Evolutionary conservation across 2,113 vertebrate species (phyloP), one percentile per base, ranked within the genome.

Genomic region (Campylomormyrus numenius): DNA sequence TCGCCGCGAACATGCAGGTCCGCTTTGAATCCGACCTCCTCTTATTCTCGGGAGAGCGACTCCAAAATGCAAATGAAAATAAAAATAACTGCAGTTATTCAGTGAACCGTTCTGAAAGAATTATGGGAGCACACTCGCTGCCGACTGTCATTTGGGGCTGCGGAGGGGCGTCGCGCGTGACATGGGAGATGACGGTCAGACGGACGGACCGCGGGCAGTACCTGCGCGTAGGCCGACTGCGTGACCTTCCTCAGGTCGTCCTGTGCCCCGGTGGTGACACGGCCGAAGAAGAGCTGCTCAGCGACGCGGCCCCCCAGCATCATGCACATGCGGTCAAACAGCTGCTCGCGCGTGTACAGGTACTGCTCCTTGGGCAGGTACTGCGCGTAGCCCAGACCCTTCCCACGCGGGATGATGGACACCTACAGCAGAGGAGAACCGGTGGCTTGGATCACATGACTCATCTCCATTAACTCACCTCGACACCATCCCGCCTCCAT

Each of bases 191-290:
- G 53, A 5, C 19, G 53, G 19, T 21, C 53, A 21, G 21, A 19
- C 46, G 15, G 31, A 1, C 35, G 5, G 19, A 42, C 3, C 0
- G 31, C 3, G 15, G 0, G 35, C 27, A 31, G 85, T 90, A 95
- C 96, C 96, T 95, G 95, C 17, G 95, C 93, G 0, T 95, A 95
- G 10, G 95, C 93, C 0, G 93, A 95, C 92, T 95, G 95, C 0
- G 95, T 95, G 90, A 95, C 94, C 87, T 94, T 95, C 91, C 91
- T 93, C 70, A 95, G 91, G 91, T 95, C 95, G 0, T 95, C 95
- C 87, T 95, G 95, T 17, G 95, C 95, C 0, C 94, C 96, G 0
- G 93, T 94, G 62, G 95, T 95, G 90, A 96, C 92, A 19, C 15
- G 90, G 19, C 93, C 92, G 6, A 96, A 96, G 90, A 95, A 96